Percentiles rank a stretch among this genome's conserved stretches.
phyloP scores from a whole-genome alignment of 1,140 invertebrate genomes.

The Drosophila nigromelanica region DNA sequence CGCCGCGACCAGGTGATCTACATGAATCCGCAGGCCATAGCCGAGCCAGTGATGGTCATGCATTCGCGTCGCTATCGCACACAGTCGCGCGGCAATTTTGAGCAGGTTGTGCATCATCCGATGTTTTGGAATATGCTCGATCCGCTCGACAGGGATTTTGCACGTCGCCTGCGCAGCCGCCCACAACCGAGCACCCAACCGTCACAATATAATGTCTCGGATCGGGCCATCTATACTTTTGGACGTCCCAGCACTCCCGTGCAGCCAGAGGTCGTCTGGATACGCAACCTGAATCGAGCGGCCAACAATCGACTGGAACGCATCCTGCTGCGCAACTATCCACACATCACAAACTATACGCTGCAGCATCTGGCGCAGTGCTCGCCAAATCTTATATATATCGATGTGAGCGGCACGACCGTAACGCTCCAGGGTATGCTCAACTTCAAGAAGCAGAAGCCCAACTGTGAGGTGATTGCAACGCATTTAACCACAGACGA shows the following conservation, averaged over 20 bases:
- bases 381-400: slow-evolving; percentile 85
- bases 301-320: slow-evolving; percentile 74
- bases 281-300: slow-evolving; percentile 71
- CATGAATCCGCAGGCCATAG: slow-evolving; percentile 54
- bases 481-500: slow-evolving; percentile 65
- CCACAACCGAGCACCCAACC: slow-evolving; percentile 11
- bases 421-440: slow-evolving; percentile 86
- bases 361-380: slow-evolving; percentile 86
- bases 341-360: slow-evolving; percentile 87
- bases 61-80: slow-evolving; percentile 48
- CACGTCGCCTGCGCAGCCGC: slow-evolving; percentile 34
- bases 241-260: slow-evolving; percentile 69
- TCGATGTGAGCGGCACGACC: slow-evolving; percentile 87
- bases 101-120: slow-evolving; percentile 70
- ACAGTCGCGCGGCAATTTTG: slow-evolving; percentile 52
- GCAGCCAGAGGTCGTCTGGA: slow-evolving; percentile 75
- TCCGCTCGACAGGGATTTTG: slow-evolving; percentile 58
- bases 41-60: slow-evolving; percentile 42
- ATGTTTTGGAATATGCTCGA: slow-evolving; percentile 80
- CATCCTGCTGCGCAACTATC: slow-evolving; percentile 86
- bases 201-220: slow-evolving; percentile 58
- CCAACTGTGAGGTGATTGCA: slow-evolving; percentile 85
- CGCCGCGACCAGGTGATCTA: slow-evolving; percentile 74
- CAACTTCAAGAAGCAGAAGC: slow-evolving; percentile 85
- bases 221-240: slow-evolving; percentile 80